phyloP scores from a whole-genome alignment of 2,797 vertebrate species.

The Petrocephalus sullivani region DNA sequence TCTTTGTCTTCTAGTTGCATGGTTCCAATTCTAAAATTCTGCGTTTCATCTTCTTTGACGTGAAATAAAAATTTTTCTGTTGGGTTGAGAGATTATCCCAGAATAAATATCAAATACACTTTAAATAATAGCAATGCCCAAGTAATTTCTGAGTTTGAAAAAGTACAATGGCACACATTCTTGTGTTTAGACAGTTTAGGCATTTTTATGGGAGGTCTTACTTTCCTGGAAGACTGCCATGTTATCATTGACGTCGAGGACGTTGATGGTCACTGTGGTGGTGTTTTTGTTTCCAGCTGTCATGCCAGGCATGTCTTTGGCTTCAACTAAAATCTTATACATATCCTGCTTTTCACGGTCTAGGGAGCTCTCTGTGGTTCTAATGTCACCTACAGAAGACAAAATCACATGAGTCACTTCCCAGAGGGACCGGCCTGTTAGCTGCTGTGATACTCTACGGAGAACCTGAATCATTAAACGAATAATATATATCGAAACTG shows the following conservation, averaged over 20 bases:
- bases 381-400: conserved; percentile 69
- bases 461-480: not conserved
- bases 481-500: not conserved
- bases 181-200: not conserved
- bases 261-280: conserved; percentile 70
- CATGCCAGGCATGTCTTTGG: conserved; percentile 68
- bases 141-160: not conserved
- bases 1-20: conserved; percentile 75
- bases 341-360: conserved; percentile 73
- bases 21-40: conserved; percentile 64
- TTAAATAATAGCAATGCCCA: not conserved
- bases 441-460: not conserved
- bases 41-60: conserved; percentile 70
- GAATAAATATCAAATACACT: not conserved
- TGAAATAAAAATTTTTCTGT: conserved; percentile 65
- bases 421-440: not conserved
- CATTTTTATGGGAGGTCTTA: conserved; percentile 43
- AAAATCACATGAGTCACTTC: not conserved
- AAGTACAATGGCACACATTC: not conserved
- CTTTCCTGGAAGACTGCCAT: conserved; percentile 70
- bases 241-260: conserved; percentile 86
- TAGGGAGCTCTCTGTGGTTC: conserved; percentile 56
- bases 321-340: conserved; percentile 75
- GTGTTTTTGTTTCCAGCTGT: conserved; percentile 60
- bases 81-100: conserved; percentile 23